Evolutionary conservation across 2,797 vertebrate species (phyloP).

Genomic region (Gambelia wislizenii): DNA sequence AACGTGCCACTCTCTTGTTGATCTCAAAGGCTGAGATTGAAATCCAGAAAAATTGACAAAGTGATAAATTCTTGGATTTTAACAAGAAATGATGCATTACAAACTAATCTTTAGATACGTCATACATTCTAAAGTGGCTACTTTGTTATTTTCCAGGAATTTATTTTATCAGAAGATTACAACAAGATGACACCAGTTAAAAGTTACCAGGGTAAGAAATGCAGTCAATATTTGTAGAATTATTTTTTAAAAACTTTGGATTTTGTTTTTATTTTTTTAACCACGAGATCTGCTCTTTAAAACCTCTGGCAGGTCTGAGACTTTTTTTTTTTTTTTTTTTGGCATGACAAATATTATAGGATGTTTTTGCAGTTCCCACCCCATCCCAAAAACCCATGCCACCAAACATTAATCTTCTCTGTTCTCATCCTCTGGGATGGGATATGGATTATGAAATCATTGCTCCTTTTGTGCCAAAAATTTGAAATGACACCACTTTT

Average conservation of each 20-base stretch:
- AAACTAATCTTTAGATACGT: slow-evolving; percentile 24
- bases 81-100: slow-evolving; percentile 41
- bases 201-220: slow-evolving; percentile 90
- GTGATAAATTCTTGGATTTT: slow-evolving; percentile 52
- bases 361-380: background rate
- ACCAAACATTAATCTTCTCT: background rate
- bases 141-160: slow-evolving; percentile 85
- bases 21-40: background rate
- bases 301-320: background rate
- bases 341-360: background rate
- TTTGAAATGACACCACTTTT: background rate
- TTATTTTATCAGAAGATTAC: slow-evolving; percentile 96
- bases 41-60: background rate
- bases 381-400: no score
- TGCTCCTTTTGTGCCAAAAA: background rate
- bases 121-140: slow-evolving; percentile 50
- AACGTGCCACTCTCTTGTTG: background rate
- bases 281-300: background rate
- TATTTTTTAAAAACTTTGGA: background rate
- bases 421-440: background rate
- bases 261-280: background rate
- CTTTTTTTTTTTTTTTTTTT: background rate
- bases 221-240: slow-evolving; percentile 16
- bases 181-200: slow-evolving; percentile 95
- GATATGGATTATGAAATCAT: background rate